Base-by-base conservation (phyloP, 2,797 vertebrate species). In the Lacerta viridis region DNA sequence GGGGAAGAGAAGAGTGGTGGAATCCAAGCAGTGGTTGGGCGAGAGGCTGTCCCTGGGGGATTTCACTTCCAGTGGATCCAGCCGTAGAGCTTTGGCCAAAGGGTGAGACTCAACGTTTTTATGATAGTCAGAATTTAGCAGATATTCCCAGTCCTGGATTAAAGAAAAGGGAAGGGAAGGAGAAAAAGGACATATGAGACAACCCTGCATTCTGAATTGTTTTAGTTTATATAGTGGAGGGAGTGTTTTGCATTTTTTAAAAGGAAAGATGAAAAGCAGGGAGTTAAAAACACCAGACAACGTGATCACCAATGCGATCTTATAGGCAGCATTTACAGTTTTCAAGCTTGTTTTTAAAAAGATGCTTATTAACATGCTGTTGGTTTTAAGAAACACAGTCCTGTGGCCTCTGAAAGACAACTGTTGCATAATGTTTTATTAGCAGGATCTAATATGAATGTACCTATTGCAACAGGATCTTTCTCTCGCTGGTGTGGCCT, bases 71-170 rank as follows among this genome's bases (percentile, higher is more conserved):
- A 97, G 88, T 78, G 96, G 86, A 79, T 97, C 96, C 95, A 98
- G 93, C 82, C 94, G 95, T 15, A 98, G 94, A 85, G 97, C 95
- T 91, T 94, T 96, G 55, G 96, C 97, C 91, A 97, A 46, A 4
- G 98, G 96, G 87, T 98, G 97, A 83, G 97, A 97, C 85, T 97
- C 98, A 23, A 98, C 97, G 95, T 98, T 98, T 89, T 94, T 97
- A 84, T 99, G 98, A 95, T 99, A 99, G 93, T 98, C 98, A 55
- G 97, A 99, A 83, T 96, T 96, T 87, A 98, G 77, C 83, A 99
- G 96, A 93, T 99, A 99, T 7, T 98, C 98, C 98, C 98, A 99
- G 94, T 99, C 99, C 99, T 99, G 50, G 50, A 15, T 55, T 55
- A 55, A 55, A 55, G 50, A 1, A 55, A 55, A 69, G 66, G 61